Conservation (phyloP, 2,888 invertebrate species). For the Stenolophus ochropezus region DNA sequence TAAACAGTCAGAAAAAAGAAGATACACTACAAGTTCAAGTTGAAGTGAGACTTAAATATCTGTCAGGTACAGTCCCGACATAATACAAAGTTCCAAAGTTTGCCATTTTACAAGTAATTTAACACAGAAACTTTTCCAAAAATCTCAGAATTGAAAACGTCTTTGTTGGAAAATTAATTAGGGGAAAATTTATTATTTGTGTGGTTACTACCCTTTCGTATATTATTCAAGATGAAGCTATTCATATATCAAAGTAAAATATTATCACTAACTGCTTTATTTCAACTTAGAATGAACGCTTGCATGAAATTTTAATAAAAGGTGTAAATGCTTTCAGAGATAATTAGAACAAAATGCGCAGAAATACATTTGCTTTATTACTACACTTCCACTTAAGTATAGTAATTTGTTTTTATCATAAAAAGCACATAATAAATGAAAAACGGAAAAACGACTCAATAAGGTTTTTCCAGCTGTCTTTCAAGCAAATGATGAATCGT, state of each 20-base stretch:
- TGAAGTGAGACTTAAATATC: conserved; percentile 35
- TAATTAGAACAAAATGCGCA: no score
- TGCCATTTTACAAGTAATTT: conserved; percentile 19
- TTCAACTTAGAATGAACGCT: background rate
- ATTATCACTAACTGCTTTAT: background rate
- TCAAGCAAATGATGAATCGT: no score
- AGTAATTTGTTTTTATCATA: background rate
- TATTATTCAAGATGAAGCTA: background rate
- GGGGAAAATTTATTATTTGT: background rate
- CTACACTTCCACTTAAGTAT: no score
- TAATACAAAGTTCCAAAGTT: conserved; percentile 23
- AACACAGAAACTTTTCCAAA: background rate
- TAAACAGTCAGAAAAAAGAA: conserved; percentile 23
- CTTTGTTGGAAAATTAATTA: conserved; percentile 3
- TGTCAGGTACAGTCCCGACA: background rate
- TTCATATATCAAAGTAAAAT: conserved; percentile 13
- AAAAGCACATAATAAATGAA: no score
- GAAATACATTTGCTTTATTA: no score
- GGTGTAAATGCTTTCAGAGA: no score
- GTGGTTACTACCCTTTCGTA: conserved; percentile 6
- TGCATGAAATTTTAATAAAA: background rate
- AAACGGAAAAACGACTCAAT: no score
- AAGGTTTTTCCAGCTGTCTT: no score
- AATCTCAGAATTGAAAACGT: background rate
- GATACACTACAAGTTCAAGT: conserved; percentile 29